Conservation (phyloP, 2,888 invertebrate species). For the Eupithecia tripunctaria region DNA sequence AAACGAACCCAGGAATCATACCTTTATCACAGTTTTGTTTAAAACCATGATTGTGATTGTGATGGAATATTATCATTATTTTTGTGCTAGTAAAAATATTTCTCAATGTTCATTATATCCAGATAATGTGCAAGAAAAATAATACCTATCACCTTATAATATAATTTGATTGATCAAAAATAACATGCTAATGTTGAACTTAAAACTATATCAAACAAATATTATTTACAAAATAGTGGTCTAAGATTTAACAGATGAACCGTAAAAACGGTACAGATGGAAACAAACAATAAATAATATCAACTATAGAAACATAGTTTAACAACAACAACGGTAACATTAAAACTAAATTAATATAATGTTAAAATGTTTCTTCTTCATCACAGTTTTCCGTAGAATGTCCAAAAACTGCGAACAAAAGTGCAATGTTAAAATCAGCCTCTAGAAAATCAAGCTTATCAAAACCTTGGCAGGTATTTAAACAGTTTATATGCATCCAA, state of each 20-base stretch:
- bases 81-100: constrained; percentile 64
- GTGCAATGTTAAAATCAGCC: background rate
- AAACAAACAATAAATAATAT: constrained; percentile 75
- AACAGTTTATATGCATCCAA: too few relatives aligned
- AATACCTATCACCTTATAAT: constrained; percentile 64
- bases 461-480: background rate
- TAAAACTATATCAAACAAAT: constrained; percentile 61
- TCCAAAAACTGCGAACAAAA: constrained; percentile 90
- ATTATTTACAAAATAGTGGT: constrained; percentile 75
- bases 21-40: background rate
- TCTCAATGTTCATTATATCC: constrained; percentile 78
- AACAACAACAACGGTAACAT: constrained; percentile 81
- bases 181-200: constrained; percentile 70
- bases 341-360: constrained; percentile 69
- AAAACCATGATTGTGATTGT: constrained; percentile 4
- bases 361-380: constrained; percentile 92
- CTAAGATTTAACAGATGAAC: constrained; percentile 60
- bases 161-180: constrained; percentile 54
- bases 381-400: constrained; percentile 94
- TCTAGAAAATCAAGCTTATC: background rate
- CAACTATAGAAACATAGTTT: constrained; percentile 65
- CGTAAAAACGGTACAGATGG: constrained; percentile 54
- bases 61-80: constrained; percentile 5
- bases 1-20: background rate
- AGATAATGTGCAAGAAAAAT: constrained; percentile 78